Evolutionary conservation across 2,113 vertebrate species (phyloP), one percentile per base, ranked within the genome.

Genomic region (Willisornis vidua): DNA sequence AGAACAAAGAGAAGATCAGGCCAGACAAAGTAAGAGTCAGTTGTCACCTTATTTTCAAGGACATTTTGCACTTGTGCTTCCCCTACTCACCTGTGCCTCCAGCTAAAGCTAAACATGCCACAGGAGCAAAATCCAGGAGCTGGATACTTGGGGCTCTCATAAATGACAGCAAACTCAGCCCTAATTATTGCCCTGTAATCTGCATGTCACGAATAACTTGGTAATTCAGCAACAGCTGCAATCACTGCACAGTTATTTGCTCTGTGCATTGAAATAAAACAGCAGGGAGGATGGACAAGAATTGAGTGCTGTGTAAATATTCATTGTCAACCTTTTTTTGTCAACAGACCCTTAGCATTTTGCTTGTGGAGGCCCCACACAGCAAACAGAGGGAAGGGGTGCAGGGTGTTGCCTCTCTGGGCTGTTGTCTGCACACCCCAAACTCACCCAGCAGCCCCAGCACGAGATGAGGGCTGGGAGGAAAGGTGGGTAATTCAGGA

Each of bases 111-210:
- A 79, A 96, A 77, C 8, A 4, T 75, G 43, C 66, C 78, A 83
- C 19, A 70, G 7, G 71, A 80, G 86, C 39, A 63, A 37, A 95
- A 10, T 2, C 52, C 82, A 63, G 55, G 74, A 43, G 31, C 52
- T 72, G 75, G 37, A 23, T 94, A 41, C 85, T 75, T 45, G 41
- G 81, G 94, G 94, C 96, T 93, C 83, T 63, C 67, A 86, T 31
- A 33, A 95, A 82, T 63, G 94, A 63, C 87, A 63, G 78, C 89
- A 76, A 18, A 41, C 83, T 58, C 82, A 71, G 82, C 82, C 93
- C 11, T 58, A 94, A 87, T 88, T 51, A 72, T 5, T 93, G 95
- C 91, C 97, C 96, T 95, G 25, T 94, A 95, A 97, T 97, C 95
- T 97, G 76, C 52, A 48, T 39, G 72, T 71, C 54, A 52, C 37